Base-by-base conservation (phyloP, 1,140 invertebrate genomes). In the silkworm (Bombyx mori) region DNA sequence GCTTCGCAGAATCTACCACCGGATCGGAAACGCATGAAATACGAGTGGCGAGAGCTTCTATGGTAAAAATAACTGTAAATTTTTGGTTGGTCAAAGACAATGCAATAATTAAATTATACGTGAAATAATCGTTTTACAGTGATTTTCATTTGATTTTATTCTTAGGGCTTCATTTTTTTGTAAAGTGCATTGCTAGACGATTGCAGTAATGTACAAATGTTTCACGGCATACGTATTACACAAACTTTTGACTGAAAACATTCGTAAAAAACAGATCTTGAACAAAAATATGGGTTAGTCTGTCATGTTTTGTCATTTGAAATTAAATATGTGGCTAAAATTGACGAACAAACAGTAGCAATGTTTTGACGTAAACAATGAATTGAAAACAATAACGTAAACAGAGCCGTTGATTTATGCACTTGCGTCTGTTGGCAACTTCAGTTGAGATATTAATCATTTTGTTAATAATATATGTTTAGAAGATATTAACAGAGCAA, bases 371-470 rank as follows among this genome's bases (percentile, higher is more conserved):
- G 26, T 35, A 35, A 35, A 12, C 45, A 47, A 47, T 47, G 45
- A 12, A 47, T 12, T 47, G 45, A 10, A 51, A 54, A 55, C 52
- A 55, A 60, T 35, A 51, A 51, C 50, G 26, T 51, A 22, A 51
- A 51, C 50, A 51, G 42, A 50, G 22, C 22, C 42, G 49, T 26
- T 51, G 50, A 51, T 51, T 51, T 51, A 51, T 35, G 42, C 26
- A 35, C 50, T 51, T 26, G 18, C 50, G 7, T 51, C 22, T 26
- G 50, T 51, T 51, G 50, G 50, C 18, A 51, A 51, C 26, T 35
- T 51, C 42, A 51, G 26, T 35, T 5, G 26, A 35, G 26, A 35
- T 35, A 35, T 35, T 35, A 35, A 35, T 35, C 26, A 35, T 35
- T 35, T 35, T 35, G 26, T 35, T 3, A 35, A 35, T 35, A 35